Evolutionary conservation across 2,113 vertebrate genomes (phyloP).

Genomic region (Monarcha castaneiventris): DNA sequence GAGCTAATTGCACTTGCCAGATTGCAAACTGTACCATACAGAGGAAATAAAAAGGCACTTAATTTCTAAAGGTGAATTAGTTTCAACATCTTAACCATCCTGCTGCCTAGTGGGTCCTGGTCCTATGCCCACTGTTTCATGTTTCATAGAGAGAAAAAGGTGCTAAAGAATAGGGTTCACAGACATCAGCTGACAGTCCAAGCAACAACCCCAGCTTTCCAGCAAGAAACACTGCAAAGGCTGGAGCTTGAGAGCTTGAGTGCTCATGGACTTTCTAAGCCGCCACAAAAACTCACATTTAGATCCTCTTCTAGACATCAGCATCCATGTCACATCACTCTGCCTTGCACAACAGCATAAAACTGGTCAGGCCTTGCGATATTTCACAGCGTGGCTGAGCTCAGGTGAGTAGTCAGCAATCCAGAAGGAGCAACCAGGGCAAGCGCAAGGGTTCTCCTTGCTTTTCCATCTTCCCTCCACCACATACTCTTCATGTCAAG

Average conservation of each 20-base stretch:
- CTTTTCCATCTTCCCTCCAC: not conserved
- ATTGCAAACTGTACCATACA: not conserved
- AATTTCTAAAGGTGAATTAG: not conserved
- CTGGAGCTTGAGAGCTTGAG: not conserved
- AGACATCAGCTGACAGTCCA: not conserved
- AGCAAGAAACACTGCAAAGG: not conserved
- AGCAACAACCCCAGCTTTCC: not conserved
- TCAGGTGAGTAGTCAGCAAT: not conserved
- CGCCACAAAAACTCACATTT: not conserved
- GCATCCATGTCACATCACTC: not conserved
- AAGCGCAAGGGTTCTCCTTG: not conserved
- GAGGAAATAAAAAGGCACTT: constrained; percentile 41
- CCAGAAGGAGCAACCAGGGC: not conserved
- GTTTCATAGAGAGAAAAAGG: not conserved
- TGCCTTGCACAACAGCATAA: not conserved
- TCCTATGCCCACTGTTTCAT: not conserved
- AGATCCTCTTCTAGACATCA: not conserved
- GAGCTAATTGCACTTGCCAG: constrained; percentile 60
- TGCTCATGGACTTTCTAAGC: not conserved
- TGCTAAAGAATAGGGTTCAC: not conserved
- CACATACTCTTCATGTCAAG: not conserved
- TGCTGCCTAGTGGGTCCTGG: not conserved
- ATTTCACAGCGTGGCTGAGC: not conserved
- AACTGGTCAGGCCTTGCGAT: not conserved
- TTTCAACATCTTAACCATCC: not conserved